Conservation (phyloP, 2,113 vertebrate genomes). For the Corythoichthys haematopterus region DNA sequence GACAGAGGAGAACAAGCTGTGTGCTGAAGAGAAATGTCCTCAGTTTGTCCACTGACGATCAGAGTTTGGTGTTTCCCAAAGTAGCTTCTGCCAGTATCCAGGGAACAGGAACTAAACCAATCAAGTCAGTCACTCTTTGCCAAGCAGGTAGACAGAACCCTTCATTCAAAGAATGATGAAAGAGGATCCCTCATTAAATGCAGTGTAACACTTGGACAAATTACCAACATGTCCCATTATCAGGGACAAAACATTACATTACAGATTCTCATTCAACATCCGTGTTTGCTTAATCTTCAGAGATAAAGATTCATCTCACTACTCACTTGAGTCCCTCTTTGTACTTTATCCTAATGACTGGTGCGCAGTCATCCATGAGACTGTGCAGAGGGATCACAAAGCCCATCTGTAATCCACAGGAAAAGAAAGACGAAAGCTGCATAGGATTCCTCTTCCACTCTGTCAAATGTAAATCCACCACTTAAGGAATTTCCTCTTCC, state of each 20-base stretch:
- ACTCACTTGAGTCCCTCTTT: constrained; percentile 65
- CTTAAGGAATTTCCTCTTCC: constrained; percentile 25
- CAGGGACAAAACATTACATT: constrained; percentile 18
- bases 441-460: constrained; percentile 35
- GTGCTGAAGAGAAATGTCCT: constrained; percentile 29
- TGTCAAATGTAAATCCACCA: constrained; percentile 56
- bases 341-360: constrained; percentile 60
- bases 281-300: constrained; percentile 39
- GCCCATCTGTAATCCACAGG: constrained; percentile 69
- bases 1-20: constrained; percentile 23
- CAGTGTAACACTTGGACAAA: constrained; percentile 34
- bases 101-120: constrained; percentile 54
- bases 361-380: constrained; percentile 58
- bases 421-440: constrained; percentile 34
- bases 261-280: constrained; percentile 29
- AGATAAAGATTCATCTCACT: constrained; percentile 44
- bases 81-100: constrained; percentile 51
- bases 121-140: constrained; percentile 61
- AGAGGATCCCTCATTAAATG: constrained; percentile 22
- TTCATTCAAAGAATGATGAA: constrained; percentile 58
- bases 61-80: constrained; percentile 47
- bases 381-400: constrained; percentile 48
- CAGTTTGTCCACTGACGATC: constrained; percentile 45
- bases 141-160: constrained; percentile 53
- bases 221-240: constrained; percentile 18